Evolutionary conservation across 1,140 invertebrate species (phyloP).

Genomic region (Cotesia chilonis): DNA sequence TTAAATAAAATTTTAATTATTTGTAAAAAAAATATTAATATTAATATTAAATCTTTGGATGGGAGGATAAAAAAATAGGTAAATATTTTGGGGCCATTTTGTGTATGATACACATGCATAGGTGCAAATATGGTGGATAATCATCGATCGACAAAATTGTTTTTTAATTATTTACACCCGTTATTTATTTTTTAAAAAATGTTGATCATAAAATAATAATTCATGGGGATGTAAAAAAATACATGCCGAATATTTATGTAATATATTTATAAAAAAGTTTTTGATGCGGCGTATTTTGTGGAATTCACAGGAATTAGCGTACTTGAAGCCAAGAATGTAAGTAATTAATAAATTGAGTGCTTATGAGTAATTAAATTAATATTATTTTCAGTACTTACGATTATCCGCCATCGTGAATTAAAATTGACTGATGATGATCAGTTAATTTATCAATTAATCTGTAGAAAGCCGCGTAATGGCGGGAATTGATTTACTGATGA

Average conservation of each 20-base stretch:
- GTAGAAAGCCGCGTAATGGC: conserved; percentile 46
- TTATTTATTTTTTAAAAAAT: too few relatives aligned
- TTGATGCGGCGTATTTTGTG: neutral
- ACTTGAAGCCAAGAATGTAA: neutral
- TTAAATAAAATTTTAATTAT: conserved; percentile 2
- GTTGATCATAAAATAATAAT: too few relatives aligned
- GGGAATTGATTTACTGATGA: conserved; percentile 37
- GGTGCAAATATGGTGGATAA: too few relatives aligned
- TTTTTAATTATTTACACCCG: neutral
- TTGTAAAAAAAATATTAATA: neutral
- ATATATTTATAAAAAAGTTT: too few relatives aligned
- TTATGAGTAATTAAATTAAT: neutral
- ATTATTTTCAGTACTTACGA: conserved; percentile 51
- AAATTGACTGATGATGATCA: neutral
- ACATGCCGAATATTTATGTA: neutral
- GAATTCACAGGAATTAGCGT: neutral
- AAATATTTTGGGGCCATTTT: neutral
- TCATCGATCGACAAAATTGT: neutral
- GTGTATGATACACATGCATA: too few relatives aligned
- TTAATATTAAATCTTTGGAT: conserved; percentile 21
- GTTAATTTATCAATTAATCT: neutral
- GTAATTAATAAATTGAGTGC: neutral
- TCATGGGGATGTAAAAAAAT: neutral
- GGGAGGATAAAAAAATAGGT: conserved; percentile 11
- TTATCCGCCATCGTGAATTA: conserved; percentile 56